These are phyloP conservation scores for Sebastes fasciatus DNA, from an alignment of 2,113 vertebrate genomes.

Conservation along the genomic window DNA sequence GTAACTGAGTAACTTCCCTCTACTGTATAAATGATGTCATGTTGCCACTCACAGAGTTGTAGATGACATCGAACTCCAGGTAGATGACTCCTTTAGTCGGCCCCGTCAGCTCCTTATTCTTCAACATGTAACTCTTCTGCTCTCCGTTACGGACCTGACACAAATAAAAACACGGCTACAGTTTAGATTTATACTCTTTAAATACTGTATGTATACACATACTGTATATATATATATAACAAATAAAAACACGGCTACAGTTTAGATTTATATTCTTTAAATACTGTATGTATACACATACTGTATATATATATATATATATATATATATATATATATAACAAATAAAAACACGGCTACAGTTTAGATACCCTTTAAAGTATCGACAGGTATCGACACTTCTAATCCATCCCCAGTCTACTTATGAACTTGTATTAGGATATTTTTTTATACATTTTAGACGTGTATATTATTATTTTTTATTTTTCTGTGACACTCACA, in stretches of 20 bases:
- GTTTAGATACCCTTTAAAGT: not conserved
- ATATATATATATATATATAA: conserved; percentile 6
- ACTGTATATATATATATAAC: conserved; percentile 24
- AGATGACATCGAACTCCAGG: conserved; percentile 97
- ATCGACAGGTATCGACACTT: too few relatives aligned
- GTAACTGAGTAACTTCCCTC: too few relatives aligned
- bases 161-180: conserved; percentile 69
- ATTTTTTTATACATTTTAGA: not conserved
- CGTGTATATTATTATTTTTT: not conserved
- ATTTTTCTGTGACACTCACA: conserved; percentile 83
- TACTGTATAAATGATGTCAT: too few relatives aligned
- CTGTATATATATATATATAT: too few relatives aligned
- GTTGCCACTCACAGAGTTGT: conserved; percentile 90
- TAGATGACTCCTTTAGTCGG: conserved; percentile 95
- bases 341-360: conserved; percentile 69
- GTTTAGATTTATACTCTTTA: not conserved
- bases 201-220: not conserved
- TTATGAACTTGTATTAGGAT: not conserved
- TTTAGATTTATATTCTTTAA: not conserved
- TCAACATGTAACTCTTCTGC: conserved; percentile 94
- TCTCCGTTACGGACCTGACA: conserved; percentile 95
- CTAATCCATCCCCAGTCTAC: not conserved
- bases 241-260: conserved; percentile 67
- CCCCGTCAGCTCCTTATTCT: conserved; percentile 97
- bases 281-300: too few relatives aligned